Conservation (phyloP, 2,113 vertebrate species). For the Oophaga pumilio region DNA sequence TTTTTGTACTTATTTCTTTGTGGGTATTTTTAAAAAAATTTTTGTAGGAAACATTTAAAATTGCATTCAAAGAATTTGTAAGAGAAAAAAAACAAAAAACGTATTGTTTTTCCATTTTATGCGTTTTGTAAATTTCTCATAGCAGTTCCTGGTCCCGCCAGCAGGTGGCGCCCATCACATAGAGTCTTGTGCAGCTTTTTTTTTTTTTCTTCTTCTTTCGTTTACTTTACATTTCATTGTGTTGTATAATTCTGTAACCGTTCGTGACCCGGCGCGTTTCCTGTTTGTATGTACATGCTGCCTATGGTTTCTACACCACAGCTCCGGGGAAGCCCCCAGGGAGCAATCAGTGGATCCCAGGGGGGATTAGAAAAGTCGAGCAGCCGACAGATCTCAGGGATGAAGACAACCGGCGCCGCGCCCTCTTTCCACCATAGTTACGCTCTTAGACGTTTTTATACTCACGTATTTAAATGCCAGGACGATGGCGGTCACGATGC, state of each 20-base stretch:
- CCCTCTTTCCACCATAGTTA: background rate
- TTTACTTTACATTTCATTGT: background rate
- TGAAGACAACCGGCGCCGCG: no score
- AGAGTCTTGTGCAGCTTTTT: no score
- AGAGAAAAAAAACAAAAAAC: no score
- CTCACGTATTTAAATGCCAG: constrained; percentile 93
- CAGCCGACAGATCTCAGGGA: background rate
- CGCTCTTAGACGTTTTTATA: background rate
- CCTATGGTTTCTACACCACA: background rate
- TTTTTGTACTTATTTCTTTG: no score
- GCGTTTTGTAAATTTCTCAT: background rate
- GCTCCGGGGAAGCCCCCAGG: background rate
- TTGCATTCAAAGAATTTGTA: no score
- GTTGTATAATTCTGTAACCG: background rate
- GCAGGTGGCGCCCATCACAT: background rate
- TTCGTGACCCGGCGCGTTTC: background rate
- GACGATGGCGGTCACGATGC: constrained; percentile 84
- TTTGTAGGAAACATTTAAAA: no score
- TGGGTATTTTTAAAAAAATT: no score
- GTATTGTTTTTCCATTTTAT: no score
- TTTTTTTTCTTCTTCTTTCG: background rate
- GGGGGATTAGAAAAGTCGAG: background rate
- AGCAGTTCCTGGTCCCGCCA: background rate
- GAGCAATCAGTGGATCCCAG: background rate
- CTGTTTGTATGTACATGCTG: constrained; percentile 4